Conservation (phyloP, 2,888 invertebrate species). For the Heliconius hortense region DNA sequence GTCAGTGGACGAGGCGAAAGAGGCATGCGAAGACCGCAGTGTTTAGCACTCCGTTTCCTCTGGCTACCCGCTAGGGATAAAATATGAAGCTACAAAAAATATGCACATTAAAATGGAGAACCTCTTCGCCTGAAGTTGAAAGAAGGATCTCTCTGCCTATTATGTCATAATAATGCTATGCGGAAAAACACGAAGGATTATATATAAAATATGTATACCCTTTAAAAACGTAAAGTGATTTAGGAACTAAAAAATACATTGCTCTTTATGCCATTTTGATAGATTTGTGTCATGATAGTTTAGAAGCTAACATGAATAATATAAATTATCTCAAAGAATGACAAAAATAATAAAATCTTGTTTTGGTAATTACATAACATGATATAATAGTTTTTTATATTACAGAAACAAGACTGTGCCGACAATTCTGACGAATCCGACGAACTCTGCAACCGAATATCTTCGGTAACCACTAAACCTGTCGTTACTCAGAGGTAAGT, state of each 20-base stretch:
- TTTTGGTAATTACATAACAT: neutral
- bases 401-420: slow-evolving; percentile 45
- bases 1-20: too few species aligned
- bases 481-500: slow-evolving; percentile 8
- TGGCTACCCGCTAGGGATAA: too few species aligned
- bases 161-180: too few species aligned
- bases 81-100: too few species aligned
- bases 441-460: slow-evolving; percentile 49
- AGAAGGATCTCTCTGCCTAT: too few species aligned
- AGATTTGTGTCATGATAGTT: neutral
- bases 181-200: too few species aligned
- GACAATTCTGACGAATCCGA: slow-evolving; percentile 53
- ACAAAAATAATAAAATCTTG: neutral
- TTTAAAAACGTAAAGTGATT: neutral
- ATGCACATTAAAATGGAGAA: too few species aligned
- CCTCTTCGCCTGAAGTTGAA: too few species aligned
- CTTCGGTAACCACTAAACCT: slow-evolving; percentile 33
- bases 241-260: too few species aligned
- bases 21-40: too few species aligned
- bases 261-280: too few species aligned
- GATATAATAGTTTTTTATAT: slow-evolving; percentile 51
- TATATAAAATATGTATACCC: neutral
- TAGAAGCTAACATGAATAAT: neutral
- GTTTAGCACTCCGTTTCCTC: too few species aligned
- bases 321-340: neutral